A percentile compares a stretch with the other conserved stretches of the same genome.
These are phyloP conservation scores for Drosophila sucinea DNA, from an alignment of 1,140 invertebrate species.

Conservation along the genomic window DNA sequence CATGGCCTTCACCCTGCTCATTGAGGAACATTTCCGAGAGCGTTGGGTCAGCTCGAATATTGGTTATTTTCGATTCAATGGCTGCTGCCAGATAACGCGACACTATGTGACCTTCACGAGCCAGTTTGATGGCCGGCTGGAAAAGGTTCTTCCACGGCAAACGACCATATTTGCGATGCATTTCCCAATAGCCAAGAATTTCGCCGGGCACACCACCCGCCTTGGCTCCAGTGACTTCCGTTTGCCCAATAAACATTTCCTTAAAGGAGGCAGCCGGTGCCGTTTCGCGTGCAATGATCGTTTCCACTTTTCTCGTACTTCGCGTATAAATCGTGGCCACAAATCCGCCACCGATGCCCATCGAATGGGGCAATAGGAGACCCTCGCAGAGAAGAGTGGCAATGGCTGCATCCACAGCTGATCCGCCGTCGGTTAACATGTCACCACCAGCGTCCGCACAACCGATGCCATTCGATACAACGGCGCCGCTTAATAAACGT, in stretches of 20 bases:
- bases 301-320: constrained; percentile 85
- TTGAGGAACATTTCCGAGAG: constrained; percentile 87
- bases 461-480: constrained; percentile 77
- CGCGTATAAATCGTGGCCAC: constrained; percentile 91
- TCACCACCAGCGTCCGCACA: constrained; percentile 70
- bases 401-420: constrained; percentile 94
- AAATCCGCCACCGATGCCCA: constrained; percentile 95
- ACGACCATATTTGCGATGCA: constrained; percentile 90
- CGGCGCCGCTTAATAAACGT: constrained; percentile 53
- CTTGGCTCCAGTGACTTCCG: constrained; percentile 83
- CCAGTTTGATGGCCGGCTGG: constrained; percentile 90
- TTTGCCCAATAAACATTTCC: constrained; percentile 88
- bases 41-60: constrained; percentile 86
- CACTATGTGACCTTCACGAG: constrained; percentile 88
- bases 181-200: constrained; percentile 92
- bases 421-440: constrained; percentile 90
- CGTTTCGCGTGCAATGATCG: constrained; percentile 91
- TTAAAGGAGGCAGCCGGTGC: constrained; percentile 88
- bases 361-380: constrained; percentile 92
- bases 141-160: constrained; percentile 93
- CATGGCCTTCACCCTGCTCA: constrained; percentile 86
- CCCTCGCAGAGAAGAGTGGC: constrained; percentile 94
- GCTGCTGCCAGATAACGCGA: constrained; percentile 88
- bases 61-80: constrained; percentile 84
- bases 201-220: constrained; percentile 96